Evolutionary conservation across 2,888 invertebrate genomes (phyloP).

Genomic region (Microplitis deprimator): DNA sequence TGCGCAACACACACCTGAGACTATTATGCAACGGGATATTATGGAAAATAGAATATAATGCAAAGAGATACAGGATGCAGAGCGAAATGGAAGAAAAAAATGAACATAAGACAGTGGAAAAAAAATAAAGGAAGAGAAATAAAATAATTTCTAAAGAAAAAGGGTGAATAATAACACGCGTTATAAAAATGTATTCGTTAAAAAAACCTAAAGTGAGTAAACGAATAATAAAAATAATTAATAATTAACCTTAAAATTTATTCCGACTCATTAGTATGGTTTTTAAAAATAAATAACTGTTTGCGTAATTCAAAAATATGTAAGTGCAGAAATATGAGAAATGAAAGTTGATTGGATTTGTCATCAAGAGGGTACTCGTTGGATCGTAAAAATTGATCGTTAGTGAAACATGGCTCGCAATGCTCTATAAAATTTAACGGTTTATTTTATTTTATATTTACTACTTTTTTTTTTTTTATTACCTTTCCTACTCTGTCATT

Average conservation of each 20-base stretch:
- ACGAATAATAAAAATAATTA: not conserved
- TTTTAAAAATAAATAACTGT: not conserved
- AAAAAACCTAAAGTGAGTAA: not conserved
- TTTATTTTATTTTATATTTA: constrained; percentile 9
- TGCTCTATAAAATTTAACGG: constrained; percentile 21
- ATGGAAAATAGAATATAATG: constrained; percentile 39
- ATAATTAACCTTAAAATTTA: not conserved
- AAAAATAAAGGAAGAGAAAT: not conserved
- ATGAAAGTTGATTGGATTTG: constrained; percentile 33
- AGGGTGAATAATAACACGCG: not conserved
- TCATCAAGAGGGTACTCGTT: constrained; percentile 23
- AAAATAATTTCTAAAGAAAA: not conserved
- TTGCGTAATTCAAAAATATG: not conserved
- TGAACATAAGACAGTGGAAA: constrained; percentile 1
- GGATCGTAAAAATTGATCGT: constrained; percentile 35
- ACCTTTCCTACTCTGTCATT: constrained; percentile 8
- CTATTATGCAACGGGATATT: constrained; percentile 11
- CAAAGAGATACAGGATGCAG: constrained; percentile 15
- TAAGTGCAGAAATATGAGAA: not conserved
- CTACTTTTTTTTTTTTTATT: not conserved
- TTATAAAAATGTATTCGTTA: not conserved
- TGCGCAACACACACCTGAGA: not conserved
- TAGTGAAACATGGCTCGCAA: constrained; percentile 25
- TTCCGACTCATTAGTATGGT: not conserved
- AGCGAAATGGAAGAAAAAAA: not conserved